Conservation (phyloP, 2,797 vertebrate genomes). For the Coendou prehensilis region DNA sequence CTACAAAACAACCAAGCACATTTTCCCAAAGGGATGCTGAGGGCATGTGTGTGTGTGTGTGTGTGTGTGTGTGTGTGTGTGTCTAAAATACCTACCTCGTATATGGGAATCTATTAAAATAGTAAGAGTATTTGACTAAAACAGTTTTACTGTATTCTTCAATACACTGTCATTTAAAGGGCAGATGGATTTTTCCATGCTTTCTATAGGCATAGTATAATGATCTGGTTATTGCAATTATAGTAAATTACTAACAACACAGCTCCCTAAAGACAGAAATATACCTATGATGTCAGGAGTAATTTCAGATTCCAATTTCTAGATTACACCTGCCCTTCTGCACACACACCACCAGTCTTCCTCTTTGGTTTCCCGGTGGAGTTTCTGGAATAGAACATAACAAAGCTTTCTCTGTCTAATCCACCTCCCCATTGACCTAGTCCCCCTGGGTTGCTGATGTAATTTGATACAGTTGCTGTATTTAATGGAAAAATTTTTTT, state of each 20-base stretch:
- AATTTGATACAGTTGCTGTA: slow-evolving; percentile 60
- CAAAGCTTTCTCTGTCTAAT: slow-evolving; percentile 36
- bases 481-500: slow-evolving; percentile 52
- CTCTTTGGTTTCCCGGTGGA: slow-evolving; percentile 10
- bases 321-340: not conserved
- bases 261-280: slow-evolving; percentile 49
- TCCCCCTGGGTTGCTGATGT: slow-evolving; percentile 15
- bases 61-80: not conserved
- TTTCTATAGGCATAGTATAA: slow-evolving; percentile 40
- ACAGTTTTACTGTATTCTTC: not conserved
- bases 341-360: not conserved
- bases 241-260: slow-evolving; percentile 53
- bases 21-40: not conserved
- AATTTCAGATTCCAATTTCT: slow-evolving; percentile 51
- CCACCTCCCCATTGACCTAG: not conserved
- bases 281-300: slow-evolving; percentile 31
- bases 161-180: not conserved
- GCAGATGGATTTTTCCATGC: slow-evolving; percentile 18
- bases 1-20: not conserved
- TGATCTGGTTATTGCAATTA: slow-evolving; percentile 55
- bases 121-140: not conserved
- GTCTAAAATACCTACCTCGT: not conserved
- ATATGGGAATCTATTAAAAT: not conserved
- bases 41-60: not conserved
- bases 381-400: not conserved